Base-by-base conservation (phyloP, 2,888 invertebrate genomes). In the Hetaerina titia region DNA sequence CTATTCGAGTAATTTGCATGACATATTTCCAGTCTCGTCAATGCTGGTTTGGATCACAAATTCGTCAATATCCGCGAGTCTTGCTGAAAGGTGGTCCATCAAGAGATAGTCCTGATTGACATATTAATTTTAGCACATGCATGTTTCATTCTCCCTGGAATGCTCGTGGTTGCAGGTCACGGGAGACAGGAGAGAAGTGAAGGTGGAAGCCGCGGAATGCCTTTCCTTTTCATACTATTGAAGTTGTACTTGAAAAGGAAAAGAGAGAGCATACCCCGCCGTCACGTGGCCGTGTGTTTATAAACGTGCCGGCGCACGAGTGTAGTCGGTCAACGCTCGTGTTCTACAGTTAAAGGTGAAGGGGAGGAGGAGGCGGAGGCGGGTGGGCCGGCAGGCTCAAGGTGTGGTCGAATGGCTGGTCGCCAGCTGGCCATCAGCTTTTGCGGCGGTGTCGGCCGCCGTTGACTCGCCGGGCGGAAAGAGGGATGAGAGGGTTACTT, bases 361-460 rank as follows among this genome's bases (percentile, higher is more conserved):
- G 69, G 92, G n/a, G 92, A 92, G 56, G 92, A 45, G 92, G 69
- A n/a, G 69, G 56, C 9, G n/a, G 64, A 8, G 60, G 15, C 31
- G 25, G 88, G 60, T 22, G 22, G 31, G 60, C 2, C n/a, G n/a
- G 90, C 64, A 31, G 64, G 45, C 63, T 64, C 63, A 92, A 92
- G 92, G 92, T 92, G 92, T 92, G 92, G 92, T 69, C 56, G 57
- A 81, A 92, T 92, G 90, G 90, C 60, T 64, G 45, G 31, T 22
- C 11, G 64, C 92, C 92, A 92, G 74, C 74, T 69, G 92, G 69
- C 56, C 69, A 69, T n/a, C 69, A 31, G 45, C 19, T 25, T 64
- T 45, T 7, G 57, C 9, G 45, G 90, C 15, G 13, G 17, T 56
- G 45, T 88, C 31, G 63, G 90, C 25, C 15, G 45, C 64, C n/a